Evolutionary conservation across 2,113 vertebrate genomes (phyloP).

Genomic region (Microcebus lehilahytsara): DNA sequence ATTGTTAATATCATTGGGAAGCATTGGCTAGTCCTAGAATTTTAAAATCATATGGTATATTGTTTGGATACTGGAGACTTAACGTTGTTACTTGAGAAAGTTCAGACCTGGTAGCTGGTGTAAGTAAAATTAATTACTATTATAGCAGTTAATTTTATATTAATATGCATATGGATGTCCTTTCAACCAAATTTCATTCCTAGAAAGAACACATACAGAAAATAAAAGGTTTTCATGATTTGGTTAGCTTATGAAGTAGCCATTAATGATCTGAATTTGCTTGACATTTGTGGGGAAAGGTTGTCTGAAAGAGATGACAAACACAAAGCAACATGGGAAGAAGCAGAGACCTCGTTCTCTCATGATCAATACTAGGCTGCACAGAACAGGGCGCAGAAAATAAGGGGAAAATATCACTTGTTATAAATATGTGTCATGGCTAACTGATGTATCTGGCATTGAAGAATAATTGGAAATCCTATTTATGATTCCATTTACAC

Average conservation of each 20-base stretch:
- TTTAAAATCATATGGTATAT: not conserved
- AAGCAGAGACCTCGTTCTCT: not conserved
- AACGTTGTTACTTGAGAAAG: not conserved
- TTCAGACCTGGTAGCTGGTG: not conserved
- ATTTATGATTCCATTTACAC: slow-evolving; percentile 56
- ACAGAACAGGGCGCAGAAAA: not conserved
- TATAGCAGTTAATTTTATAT: not conserved
- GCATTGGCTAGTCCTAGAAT: not conserved
- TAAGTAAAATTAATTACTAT: slow-evolving; percentile 12
- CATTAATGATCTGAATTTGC: not conserved
- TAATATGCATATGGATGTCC: not conserved
- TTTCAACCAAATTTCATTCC: slow-evolving; percentile 14
- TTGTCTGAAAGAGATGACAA: slow-evolving; percentile 40
- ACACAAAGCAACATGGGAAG: not conserved
- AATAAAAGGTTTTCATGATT: slow-evolving; percentile 8
- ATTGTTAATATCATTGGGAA: not conserved
- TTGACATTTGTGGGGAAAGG: slow-evolving; percentile 8
- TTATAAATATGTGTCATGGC: slow-evolving; percentile 53
- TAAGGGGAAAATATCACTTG: slow-evolving; percentile 17
- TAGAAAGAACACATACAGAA: slow-evolving; percentile 21
- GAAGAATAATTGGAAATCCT: slow-evolving; percentile 55
- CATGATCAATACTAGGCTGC: not conserved
- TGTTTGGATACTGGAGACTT: slow-evolving; percentile 9
- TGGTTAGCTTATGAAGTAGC: slow-evolving; percentile 10
- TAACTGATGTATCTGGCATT: slow-evolving; percentile 55